Evolutionary conservation across 2,797 vertebrate genomes (phyloP), one percentile per base, ranked within the genome.

Genomic region (Perodicticus potto): DNA sequence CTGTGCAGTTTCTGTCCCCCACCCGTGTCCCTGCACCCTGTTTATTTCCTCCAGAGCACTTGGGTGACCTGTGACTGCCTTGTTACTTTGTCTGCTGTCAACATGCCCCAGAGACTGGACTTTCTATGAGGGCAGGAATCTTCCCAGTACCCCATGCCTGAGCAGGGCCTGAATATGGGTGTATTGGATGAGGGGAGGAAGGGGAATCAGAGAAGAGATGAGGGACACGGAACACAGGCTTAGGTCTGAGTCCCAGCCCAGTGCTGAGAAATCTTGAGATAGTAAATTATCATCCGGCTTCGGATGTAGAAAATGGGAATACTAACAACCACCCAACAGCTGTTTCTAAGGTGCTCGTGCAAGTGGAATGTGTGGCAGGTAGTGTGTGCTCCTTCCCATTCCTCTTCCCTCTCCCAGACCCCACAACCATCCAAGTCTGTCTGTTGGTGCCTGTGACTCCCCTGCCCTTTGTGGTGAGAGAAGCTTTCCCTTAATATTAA

Each of bases 401-500:
- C 22, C 1, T n/a, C 37, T 43, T 29, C 37, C 74, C 53, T 80
- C 14, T 53, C 70, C 43, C 49, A 37, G 4, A 0, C 2, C 32
- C 49, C 67, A 10, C 8, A 32, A 29, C 16, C 8, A 4, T n/a
- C 85, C 69, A 57, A 6, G 29, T 32, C 74, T 32, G 5, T 20
- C 69, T 13, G 0, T 0, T 0, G 3, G 29, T 5, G 32, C 49
- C 20, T 1, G 3, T 19, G 8, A 4, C 45, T 20, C 45, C 69
- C 72, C 23, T 34, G 25, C 13, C 57, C n/a, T 5, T 82, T 23
- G 1, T 20, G 45, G 20, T 0, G 2, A 73, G 14, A 67, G 57
- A 3, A 22, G 32, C 8, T 0, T 40, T 14, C 12, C 5, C 9
- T 67, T 45, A n/a, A 14, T 17, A 34, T 7, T 40, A 17, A n/a